Evolutionary conservation across 2,113 vertebrate genomes (phyloP).

Genomic region (Pollimyrus isidori): DNA sequence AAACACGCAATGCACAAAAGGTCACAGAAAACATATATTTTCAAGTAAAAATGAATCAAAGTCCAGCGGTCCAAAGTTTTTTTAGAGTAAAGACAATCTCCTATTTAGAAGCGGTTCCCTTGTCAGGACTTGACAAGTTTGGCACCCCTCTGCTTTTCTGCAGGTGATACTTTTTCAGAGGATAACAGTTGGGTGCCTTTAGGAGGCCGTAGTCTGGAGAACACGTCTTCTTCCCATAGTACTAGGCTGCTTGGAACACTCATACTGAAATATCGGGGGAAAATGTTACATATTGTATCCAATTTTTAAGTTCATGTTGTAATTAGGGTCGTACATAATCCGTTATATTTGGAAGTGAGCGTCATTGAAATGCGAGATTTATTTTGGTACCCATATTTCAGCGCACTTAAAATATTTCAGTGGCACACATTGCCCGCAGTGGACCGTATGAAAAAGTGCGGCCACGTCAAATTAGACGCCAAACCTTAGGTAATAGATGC

Average conservation of each 20-base stretch:
- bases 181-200: neutral
- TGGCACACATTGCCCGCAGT: neutral
- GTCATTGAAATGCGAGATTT: neutral
- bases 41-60: conserved; percentile 3
- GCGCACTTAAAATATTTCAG: neutral
- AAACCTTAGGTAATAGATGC: conserved; percentile 9
- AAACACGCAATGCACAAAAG: neutral
- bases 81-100: neutral
- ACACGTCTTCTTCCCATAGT: neutral
- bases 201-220: neutral
- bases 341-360: neutral
- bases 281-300: neutral
- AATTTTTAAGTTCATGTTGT: neutral
- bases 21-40: neutral
- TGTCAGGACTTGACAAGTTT: neutral
- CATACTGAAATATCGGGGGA: neutral
- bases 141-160: neutral
- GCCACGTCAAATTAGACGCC: conserved; percentile 9
- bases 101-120: neutral
- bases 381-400: neutral
- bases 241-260: neutral
- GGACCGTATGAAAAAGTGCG: neutral
- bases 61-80: neutral
- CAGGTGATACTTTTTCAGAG: neutral
- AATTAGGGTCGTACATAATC: neutral